phyloP scores from a whole-genome alignment of 2,797 vertebrate genomes.

The Alcedo quadribrachys region DNA sequence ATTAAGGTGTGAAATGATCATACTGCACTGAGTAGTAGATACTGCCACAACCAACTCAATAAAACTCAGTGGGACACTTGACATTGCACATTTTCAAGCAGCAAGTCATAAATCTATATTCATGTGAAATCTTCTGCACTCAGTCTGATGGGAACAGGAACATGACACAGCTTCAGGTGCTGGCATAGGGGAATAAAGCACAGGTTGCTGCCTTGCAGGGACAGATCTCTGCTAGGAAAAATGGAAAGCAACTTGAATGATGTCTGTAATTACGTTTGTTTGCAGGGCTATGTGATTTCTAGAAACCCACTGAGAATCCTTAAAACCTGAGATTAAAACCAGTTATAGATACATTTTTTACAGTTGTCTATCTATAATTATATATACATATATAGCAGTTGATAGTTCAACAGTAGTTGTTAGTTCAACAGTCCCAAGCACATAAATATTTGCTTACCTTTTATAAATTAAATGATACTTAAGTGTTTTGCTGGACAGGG shows the following conservation, averaged over 20 bases:
- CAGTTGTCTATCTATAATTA: slow-evolving; percentile 26
- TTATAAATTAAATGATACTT: not conserved
- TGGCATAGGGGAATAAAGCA: slow-evolving; percentile 13
- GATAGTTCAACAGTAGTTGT: not conserved
- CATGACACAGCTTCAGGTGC: not conserved
- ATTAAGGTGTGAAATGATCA: slow-evolving; percentile 54
- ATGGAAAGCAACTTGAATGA: slow-evolving; percentile 12
- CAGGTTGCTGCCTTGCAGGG: slow-evolving; percentile 33
- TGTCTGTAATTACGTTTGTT: slow-evolving; percentile 49
- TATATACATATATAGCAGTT: not conserved
- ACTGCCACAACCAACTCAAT: slow-evolving; percentile 31
- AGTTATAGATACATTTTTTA: slow-evolving; percentile 16
- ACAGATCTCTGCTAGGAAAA: slow-evolving; percentile 10
- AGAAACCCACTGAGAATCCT: slow-evolving; percentile 28
- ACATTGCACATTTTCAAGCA: slow-evolving; percentile 43
- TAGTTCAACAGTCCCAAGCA: not conserved
- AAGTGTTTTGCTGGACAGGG: not conserved
- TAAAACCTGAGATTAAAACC: slow-evolving; percentile 49
- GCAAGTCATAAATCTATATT: slow-evolving; percentile 52
- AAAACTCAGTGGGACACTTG: slow-evolving; percentile 49
- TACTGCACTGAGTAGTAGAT: not conserved
- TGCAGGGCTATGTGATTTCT: slow-evolving; percentile 20
- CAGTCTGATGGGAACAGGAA: not conserved
- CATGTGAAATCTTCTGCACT: not conserved
- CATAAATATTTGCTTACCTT: not conserved